phyloP scores from a whole-genome alignment of 2,113 vertebrate genomes.

The Podarcis raffonei region DNA sequence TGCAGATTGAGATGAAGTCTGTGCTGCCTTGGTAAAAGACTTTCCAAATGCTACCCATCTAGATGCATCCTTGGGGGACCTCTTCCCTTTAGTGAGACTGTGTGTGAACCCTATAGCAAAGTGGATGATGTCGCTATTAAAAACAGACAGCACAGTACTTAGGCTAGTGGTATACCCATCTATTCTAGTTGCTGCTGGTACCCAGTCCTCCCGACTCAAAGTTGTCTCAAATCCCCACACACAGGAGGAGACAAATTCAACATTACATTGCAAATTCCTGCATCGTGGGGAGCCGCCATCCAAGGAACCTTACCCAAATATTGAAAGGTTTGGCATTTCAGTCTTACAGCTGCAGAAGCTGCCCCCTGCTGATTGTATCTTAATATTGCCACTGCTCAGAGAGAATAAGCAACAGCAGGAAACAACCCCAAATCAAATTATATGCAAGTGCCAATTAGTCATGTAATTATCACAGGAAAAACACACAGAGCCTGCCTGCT shows the following conservation, averaged over 20 bases:
- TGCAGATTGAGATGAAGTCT: neutral
- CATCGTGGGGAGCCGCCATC: neutral
- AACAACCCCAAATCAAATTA: constrained; percentile 60
- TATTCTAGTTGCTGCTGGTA: neutral
- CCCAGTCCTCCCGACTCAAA: neutral
- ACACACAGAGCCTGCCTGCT: constrained; percentile 36
- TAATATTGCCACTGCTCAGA: constrained; percentile 40
- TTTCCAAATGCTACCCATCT: neutral
- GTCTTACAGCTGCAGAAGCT: constrained; percentile 49
- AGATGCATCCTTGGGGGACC: neutral
- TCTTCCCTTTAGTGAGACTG: neutral
- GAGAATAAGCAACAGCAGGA: constrained; percentile 37
- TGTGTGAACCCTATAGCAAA: neutral
- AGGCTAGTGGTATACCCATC: neutral
- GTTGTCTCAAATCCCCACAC: neutral
- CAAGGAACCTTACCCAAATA: neutral
- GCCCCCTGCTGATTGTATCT: constrained; percentile 54
- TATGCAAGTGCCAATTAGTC: constrained; percentile 47
- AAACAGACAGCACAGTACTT: too few relatives aligned
- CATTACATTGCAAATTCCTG: neutral
- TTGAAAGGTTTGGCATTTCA: constrained; percentile 39
- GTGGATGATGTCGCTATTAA: neutral
- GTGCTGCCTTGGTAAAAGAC: neutral
- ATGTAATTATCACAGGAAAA: constrained; percentile 44
- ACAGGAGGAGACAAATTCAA: neutral